Percentiles rank a stretch among this genome's conserved stretches.
These are phyloP conservation scores for Spermophilus dauricus DNA, from an alignment of 2,113 vertebrate genomes.

Conservation along the genomic window DNA sequence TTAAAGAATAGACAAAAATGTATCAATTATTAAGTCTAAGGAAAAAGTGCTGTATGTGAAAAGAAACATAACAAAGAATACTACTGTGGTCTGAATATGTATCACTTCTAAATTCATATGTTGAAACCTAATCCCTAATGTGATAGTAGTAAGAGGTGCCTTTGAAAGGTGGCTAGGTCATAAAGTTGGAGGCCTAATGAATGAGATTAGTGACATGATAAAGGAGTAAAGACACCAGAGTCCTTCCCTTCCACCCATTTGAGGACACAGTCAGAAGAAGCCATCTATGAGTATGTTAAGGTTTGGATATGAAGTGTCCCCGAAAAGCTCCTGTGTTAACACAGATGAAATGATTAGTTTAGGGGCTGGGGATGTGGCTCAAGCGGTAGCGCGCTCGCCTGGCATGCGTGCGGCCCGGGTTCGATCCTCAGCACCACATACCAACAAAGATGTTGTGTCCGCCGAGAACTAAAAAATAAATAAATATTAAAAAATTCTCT, in stretches of 20 bases:
- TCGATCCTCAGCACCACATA: no score
- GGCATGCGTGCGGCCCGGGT: no score
- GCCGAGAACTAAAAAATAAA: no score
- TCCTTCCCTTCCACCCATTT: neutral
- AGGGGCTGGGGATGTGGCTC: no score
- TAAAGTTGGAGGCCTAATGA: neutral
- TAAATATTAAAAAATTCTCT: no score
- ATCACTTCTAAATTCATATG: neutral
- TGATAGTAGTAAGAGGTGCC: neutral
- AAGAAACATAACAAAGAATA: neutral
- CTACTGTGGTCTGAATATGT: neutral
- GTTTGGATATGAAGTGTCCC: no score
- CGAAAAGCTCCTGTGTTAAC: no score
- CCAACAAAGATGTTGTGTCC: no score
- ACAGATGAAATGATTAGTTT: no score
- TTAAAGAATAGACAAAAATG: neutral
- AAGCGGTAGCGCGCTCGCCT: no score
- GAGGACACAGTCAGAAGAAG: neutral
- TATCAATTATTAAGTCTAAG: neutral
- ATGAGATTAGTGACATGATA: neutral
- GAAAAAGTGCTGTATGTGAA: constrained; percentile 6
- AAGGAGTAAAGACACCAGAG: neutral
- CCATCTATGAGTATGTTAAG: neutral
- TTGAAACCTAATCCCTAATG: neutral
- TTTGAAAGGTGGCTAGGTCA: neutral